A percentile compares a stretch with the other conserved stretches of the same genome.
Evolutionary conservation across 1,140 invertebrate genomes (phyloP).

Genomic region (Liolophura sinensis): DNA sequence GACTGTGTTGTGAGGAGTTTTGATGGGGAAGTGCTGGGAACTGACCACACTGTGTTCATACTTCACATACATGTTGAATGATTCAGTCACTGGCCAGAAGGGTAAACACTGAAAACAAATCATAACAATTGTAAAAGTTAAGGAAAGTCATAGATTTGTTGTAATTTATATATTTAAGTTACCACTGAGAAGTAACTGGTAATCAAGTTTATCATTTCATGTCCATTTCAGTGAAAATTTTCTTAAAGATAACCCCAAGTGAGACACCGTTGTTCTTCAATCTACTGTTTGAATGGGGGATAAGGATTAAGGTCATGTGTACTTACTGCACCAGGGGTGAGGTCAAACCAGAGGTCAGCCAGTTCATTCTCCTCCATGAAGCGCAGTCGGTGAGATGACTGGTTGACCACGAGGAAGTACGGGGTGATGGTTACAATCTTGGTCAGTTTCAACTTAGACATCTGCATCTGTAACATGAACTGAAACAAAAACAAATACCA

Average conservation of each 20-base stretch:
- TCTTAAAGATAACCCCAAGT: too few species aligned
- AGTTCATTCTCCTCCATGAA: conserved; percentile 86
- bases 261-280: too few species aligned
- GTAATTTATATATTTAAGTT: neutral
- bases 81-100: conserved; percentile 81
- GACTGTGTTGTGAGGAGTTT: conserved; percentile 71
- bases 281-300: too few species aligned
- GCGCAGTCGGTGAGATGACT: conserved; percentile 69
- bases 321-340: conserved; percentile 68
- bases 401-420: conserved; percentile 58
- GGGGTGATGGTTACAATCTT: conserved; percentile 54
- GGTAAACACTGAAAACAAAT: conserved; percentile 64
- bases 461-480: conserved; percentile 55
- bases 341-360: conserved; percentile 81
- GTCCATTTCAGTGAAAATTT: too few species aligned
- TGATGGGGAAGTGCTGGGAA: conserved; percentile 78
- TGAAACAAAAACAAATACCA: conserved; percentile 23
- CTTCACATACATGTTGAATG: conserved; percentile 79
- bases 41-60: conserved; percentile 75
- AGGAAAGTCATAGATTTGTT: neutral
- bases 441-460: conserved; percentile 50
- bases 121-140: neutral
- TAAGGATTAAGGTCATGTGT: neutral
- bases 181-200: neutral
- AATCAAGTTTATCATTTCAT: too few species aligned